Evolutionary conservation across 2,888 invertebrate genomes (phyloP).

Genomic region (Liodrosophila aerea): DNA sequence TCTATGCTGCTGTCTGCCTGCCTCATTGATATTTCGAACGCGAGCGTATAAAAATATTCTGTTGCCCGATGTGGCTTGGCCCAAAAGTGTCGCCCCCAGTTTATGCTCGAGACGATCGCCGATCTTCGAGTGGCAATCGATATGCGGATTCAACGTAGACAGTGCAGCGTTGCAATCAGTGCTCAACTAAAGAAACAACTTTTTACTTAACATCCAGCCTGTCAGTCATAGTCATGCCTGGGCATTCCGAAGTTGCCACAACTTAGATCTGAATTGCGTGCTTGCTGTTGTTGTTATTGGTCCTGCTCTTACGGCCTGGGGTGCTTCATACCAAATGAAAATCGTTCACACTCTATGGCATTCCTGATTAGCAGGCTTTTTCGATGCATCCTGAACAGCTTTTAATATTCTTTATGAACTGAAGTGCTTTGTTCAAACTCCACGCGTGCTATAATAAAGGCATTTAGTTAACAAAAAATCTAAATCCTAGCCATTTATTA

Average conservation of each 20-base stretch:
- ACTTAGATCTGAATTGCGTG: constrained; percentile 31
- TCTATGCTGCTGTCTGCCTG: constrained; percentile 24
- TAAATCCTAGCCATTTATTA: too few species aligned
- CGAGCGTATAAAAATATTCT: constrained; percentile 83
- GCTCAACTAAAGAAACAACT: constrained; percentile 26
- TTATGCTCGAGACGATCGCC: constrained; percentile 59
- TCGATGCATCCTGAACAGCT: constrained; percentile 64
- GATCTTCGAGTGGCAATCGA: constrained; percentile 53
- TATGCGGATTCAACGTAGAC: constrained; percentile 36
- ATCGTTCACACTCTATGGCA: constrained; percentile 54
- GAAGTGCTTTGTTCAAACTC: too few species aligned
- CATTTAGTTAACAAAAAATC: too few species aligned
- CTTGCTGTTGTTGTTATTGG: constrained; percentile 7
- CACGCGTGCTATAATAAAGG: too few species aligned
- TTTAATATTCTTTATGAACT: constrained; percentile 80
- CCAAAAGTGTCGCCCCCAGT: constrained; percentile 77
- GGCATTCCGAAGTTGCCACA: constrained; percentile 61
- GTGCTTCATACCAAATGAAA: constrained; percentile 16
- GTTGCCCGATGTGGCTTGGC: constrained; percentile 70
- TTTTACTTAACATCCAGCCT: constrained; percentile 59
- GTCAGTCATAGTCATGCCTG: constrained; percentile 81
- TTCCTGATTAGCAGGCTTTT: constrained; percentile 59
- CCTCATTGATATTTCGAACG: constrained; percentile 83
- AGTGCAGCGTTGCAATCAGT: constrained; percentile 38
- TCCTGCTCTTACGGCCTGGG: constrained; percentile 9